Conservation (phyloP, 1,140 invertebrate genomes). For the Diachasmimorpha longicaudata region DNA sequence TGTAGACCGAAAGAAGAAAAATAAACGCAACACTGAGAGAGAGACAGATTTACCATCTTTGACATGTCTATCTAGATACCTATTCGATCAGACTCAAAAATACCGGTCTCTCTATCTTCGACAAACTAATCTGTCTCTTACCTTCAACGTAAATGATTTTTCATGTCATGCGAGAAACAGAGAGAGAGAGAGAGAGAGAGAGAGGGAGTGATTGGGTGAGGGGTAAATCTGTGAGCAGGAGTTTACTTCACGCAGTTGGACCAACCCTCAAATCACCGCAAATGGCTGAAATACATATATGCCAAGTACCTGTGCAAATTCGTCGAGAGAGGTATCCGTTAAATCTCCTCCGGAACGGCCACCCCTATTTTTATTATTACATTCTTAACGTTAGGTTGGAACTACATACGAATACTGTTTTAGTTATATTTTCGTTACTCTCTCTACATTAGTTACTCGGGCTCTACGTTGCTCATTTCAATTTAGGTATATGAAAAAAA, state of each 20-base stretch:
- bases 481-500: background rate
- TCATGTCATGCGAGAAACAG: background rate
- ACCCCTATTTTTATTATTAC: background rate
- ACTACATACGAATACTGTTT: background rate
- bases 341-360: background rate
- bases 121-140: slow-evolving; percentile 26
- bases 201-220: background rate
- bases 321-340: background rate
- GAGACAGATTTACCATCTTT: background rate
- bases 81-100: background rate
- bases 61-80: background rate
- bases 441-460: background rate
- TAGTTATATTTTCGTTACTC: background rate
- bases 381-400: background rate
- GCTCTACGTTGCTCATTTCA: background rate
- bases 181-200: background rate
- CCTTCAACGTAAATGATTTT: background rate
- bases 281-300: background rate
- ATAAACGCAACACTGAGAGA: background rate
- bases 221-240: background rate
- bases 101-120: slow-evolving; percentile 32
- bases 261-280: background rate
- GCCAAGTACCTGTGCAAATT: background rate
- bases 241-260: background rate
- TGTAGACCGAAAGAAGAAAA: too few relatives aligned